Evolutionary conservation across 2,888 invertebrate genomes (phyloP), one percentile per base, ranked within the genome.

Genomic region (Amphipyra berbera): DNA sequence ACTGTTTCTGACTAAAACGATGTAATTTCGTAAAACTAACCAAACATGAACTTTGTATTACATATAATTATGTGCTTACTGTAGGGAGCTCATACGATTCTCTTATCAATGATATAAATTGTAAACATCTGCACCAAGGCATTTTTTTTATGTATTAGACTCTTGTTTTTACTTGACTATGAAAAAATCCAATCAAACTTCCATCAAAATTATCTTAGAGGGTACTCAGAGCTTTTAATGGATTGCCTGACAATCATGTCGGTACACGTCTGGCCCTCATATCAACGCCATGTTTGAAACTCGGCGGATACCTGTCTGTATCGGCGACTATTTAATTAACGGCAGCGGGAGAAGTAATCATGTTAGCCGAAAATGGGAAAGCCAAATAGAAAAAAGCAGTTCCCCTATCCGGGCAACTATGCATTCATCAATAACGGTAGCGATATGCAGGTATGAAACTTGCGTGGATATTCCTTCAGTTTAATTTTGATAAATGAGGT

Each of bases 301-400:
- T 41, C 2, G 12, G 5, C 33, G 42, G 38, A n/a, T 15, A 12
- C n/a, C 38, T n/a, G 37, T 37, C 37, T 8, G 41, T 38, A 59
- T 42, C 21, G 27, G 38, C 21, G 21, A 33, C 7, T 41, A 56
- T 64, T 65, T 50, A 7, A 65, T 64, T 41, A 47, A 50, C 46
- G n/a, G 41, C 37, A 5, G 14, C 30, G 13, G 30, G 10, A 33
- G 13, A 30, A 30, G 45, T 59, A 48, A 67, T 60, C 42, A 44
- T 15, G 38, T 44, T 67, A 35, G 8, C 10, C 14, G 41, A 12
- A 40, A n/a, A 48, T 15, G 15, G 12, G 30, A 6, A 7, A 30
- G 7, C 6, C 30, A 6, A 27, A 40, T 35, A 40, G 15, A 21
- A 40, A 61, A 30, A 48, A 48, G 30, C 13, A 30, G 3, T 9